Evolutionary conservation across 2,113 vertebrate species (phyloP).

Genomic region (Phycodurus eques): DNA sequence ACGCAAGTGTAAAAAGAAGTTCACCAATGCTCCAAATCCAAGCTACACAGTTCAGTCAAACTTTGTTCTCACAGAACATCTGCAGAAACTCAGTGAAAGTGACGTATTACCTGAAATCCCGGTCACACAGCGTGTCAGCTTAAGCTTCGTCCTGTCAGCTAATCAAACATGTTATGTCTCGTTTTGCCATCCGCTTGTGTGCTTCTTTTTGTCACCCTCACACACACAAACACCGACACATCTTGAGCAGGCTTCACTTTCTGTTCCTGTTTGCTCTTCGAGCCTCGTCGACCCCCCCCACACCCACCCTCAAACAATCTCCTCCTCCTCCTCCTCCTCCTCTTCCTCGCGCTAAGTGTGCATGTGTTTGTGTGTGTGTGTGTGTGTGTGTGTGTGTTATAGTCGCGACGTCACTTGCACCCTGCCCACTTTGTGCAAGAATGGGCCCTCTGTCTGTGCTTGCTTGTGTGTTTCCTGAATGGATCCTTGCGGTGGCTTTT

Average conservation of each 20-base stretch:
- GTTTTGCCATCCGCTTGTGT: conserved; percentile 22
- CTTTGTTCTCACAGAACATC: background rate
- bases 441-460: conserved; percentile 70
- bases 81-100: conserved; percentile 11
- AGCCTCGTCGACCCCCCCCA: conserved; percentile 19
- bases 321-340: conserved; percentile 34
- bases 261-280: conserved; percentile 66
- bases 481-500: conserved; percentile 59
- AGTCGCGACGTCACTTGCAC: conserved; percentile 51
- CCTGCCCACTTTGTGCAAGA: conserved; percentile 68
- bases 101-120: conserved; percentile 49
- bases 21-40: background rate
- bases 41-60: background rate
- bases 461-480: conserved; percentile 39
- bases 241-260: conserved; percentile 68
- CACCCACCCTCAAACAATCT: conserved; percentile 35
- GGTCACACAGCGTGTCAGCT: conserved; percentile 35
- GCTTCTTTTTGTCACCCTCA: conserved; percentile 48
- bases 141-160: conserved; percentile 40
- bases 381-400: conserved; percentile 49
- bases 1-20: background rate
- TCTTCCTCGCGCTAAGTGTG: conserved; percentile 23
- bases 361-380: conserved; percentile 43
- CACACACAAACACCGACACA: conserved; percentile 52
- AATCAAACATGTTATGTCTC: background rate